Evolutionary conservation across 2,888 invertebrate species (phyloP), one percentile per base, ranked within the genome.

Genomic region (Limenitis camilla): DNA sequence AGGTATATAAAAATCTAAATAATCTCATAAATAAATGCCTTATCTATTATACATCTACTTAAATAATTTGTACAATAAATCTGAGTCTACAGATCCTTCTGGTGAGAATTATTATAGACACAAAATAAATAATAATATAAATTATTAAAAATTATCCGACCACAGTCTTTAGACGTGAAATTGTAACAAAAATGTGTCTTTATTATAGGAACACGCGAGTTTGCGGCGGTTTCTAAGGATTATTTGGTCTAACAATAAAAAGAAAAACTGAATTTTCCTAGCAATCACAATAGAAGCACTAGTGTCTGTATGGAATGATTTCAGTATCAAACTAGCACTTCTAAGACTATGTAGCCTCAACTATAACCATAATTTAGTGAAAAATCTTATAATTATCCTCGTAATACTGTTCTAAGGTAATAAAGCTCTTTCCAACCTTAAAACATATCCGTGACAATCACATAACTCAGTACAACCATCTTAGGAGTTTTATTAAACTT

Each of bases 21-120:
- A 85, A 87, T 87, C 85, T 87, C 86, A 87, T 87, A 86, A 87
- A 86, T 85, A 85, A 74, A 76, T 69, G 72, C 70, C 69, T 84
- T 81, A 67, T 54, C 74, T 81, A 81, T 64, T 62, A 64, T 72
- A 74, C 76, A 63, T 62, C 72, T 81, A 81, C 64, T 74, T 80
- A 81, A 78, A 78, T 81, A 85, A 84, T 86, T 87, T 87, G 86
- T 87, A 87, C 85, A 87, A 81, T 78, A 72, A 70, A 73, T 78
- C 79, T 76, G 81, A 78, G 74, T 74, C 61, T 68, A 69, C 78
- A 75, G 75, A 78, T 68, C 61, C 69, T 67, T 69, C 71, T 74
- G 77, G 72, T 74, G 77, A 78, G 67, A 65, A 74, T 75, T 73
- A 76, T 78, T 76, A 81, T 76, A 80, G 72, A 78, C 72, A 78